Percentiles rank a stretch among this genome's conserved stretches.
Conservation (phyloP, 2,888 invertebrate genomes). For the Drosophila sordidula region DNA sequence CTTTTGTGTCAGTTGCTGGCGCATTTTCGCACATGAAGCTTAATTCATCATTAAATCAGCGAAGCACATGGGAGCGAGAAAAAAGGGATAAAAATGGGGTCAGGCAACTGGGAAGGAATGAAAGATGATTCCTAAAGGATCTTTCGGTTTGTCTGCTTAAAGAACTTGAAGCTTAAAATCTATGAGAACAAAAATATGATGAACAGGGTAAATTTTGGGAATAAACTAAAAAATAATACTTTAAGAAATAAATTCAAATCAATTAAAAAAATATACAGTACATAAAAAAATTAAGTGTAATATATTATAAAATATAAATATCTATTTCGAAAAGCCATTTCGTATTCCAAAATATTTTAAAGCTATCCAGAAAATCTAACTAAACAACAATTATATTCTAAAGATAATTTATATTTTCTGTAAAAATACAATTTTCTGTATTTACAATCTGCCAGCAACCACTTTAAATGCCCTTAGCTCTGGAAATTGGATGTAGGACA, state of each 20-base stretch:
- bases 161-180: not conserved
- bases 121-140: slow-evolving; percentile 16
- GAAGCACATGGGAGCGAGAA: slow-evolving; percentile 30
- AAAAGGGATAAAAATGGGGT: not conserved
- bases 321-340: too few relatives aligned
- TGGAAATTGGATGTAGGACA: slow-evolving; percentile 10
- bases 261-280: too few relatives aligned
- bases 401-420: too few relatives aligned
- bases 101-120: slow-evolving; percentile 5
- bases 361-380: too few relatives aligned
- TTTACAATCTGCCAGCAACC: not conserved
- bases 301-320: not conserved
- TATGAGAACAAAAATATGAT: not conserved
- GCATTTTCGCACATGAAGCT: slow-evolving; percentile 65
- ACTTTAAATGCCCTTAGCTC: not conserved
- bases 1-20: slow-evolving; percentile 71
- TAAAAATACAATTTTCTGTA: not conserved
- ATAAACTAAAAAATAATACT: too few relatives aligned
- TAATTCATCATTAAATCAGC: slow-evolving; percentile 74
- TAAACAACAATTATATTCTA: too few relatives aligned
- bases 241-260: too few relatives aligned
- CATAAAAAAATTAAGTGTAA: not conserved
- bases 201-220: not conserved
- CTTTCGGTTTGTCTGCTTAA: slow-evolving; percentile 6
- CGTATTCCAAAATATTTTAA: too few relatives aligned